A percentile compares a stretch with the other conserved stretches of the same genome.
phyloP scores from a whole-genome alignment of 1,140 invertebrate genomes.

The Drosophila asahinai region DNA sequence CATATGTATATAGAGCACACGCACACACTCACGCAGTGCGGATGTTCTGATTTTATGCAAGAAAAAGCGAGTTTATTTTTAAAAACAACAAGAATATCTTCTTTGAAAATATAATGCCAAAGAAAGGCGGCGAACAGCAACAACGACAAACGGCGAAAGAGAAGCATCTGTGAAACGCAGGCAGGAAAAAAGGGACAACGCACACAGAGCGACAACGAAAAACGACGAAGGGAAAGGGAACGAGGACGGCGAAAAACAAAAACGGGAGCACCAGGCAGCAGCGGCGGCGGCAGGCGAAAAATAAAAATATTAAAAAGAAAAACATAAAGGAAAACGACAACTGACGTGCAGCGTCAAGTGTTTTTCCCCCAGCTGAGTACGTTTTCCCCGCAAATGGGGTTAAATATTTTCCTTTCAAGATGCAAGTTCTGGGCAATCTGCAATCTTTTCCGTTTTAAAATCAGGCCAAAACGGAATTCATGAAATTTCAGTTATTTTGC shows the following conservation, averaged over 20 bases:
- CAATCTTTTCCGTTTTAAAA: constrained; percentile 16
- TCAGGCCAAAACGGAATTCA: constrained; percentile 16
- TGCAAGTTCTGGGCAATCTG: constrained; percentile 36
- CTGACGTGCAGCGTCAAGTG: constrained; percentile 62
- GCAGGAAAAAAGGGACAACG: constrained; percentile 26
- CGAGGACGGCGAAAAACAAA: constrained; percentile 11
- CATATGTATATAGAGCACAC: constrained; percentile 9
- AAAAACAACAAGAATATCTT: constrained; percentile 53
- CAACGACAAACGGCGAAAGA: constrained; percentile 24
- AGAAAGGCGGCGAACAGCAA: constrained; percentile 41
- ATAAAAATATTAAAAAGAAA: constrained; percentile 35
- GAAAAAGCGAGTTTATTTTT: constrained; percentile 50
- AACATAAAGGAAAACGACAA: constrained; percentile 30
- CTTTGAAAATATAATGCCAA: constrained; percentile 57
- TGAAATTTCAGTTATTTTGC: neutral
- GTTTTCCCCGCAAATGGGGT: constrained; percentile 28
- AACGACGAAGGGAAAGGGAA: constrained; percentile 20
- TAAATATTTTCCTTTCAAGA: constrained; percentile 26
- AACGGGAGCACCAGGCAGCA: constrained; percentile 21
- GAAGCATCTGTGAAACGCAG: constrained; percentile 15
- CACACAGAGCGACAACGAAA: constrained; percentile 20
- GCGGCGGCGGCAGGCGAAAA: constrained; percentile 20
- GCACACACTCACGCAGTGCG: constrained; percentile 30
- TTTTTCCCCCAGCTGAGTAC: constrained; percentile 33
- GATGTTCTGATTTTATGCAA: constrained; percentile 61